Base-by-base conservation (phyloP, 2,797 vertebrate species). In the Silurus aristotelis region DNA sequence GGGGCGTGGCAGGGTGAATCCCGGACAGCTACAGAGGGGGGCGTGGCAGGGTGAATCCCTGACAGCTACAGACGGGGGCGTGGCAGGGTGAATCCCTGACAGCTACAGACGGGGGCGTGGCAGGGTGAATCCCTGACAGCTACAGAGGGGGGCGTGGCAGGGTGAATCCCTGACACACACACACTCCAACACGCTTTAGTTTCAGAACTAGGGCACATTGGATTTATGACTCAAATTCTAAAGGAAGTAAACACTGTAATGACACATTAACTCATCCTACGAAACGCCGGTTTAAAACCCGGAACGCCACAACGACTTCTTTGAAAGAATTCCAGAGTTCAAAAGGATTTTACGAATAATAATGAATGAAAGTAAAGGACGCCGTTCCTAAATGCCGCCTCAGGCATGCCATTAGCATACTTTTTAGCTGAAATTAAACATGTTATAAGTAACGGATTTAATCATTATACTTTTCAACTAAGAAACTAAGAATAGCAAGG, bases 221-320 rank as follows among this genome's bases (percentile, higher is more conserved):
- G 78, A 43, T 66, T 80, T 48, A 80, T 27, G 78, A 64, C 61
- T 80, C 58, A 66, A 72, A 60, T 72, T 80, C 20, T 25, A 67
- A 19, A 6, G 52, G 3, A 76, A 64, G 70, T 76, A 67, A 76
- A 82, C 71, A 76, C 10, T 67, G 60, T 46, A 56, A 75, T 75
- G 84, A 81, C 73, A 81, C 78, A 81, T 80, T 85, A 85, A 85
- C 68, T 52, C 43, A 48, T 73, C 43, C 60, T 80, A 80, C 38
- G 77, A 73, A 85, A 80, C 2, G 60, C 19, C 43, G 0, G 1
- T 55, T 67, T 55, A 76, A 27, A 27, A 82, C 84, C 70, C 15
- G 38, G 84, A 85, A 75, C 63, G 25, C 3, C 25, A 9, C 64
- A 73, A 55, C 9, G 22, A 48, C 78, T 66, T 56, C 22, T 81